phyloP scores from a whole-genome alignment of 2,888 invertebrate genomes.

The Eristalinus aeneus region DNA sequence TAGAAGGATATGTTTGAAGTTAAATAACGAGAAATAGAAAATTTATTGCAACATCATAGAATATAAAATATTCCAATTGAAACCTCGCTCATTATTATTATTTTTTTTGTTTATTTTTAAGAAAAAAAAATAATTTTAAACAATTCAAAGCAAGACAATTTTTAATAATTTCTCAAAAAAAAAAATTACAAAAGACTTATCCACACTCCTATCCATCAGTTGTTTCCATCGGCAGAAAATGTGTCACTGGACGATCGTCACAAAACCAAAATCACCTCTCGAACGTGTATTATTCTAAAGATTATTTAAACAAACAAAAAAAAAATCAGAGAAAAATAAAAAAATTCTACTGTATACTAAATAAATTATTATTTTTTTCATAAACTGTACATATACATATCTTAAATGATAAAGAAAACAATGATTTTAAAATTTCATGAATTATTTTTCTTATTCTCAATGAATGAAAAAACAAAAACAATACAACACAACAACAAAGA shows the following conservation, averaged over 20 bases:
- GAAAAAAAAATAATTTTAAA: constrained; percentile 35
- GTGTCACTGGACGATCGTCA: constrained; percentile 27
- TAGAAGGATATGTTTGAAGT: background rate
- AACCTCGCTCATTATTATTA: constrained; percentile 70
- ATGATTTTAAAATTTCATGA: background rate
- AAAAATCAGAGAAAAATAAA: constrained; percentile 7
- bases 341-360: constrained; percentile 38
- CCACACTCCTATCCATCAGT: background rate
- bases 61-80: constrained; percentile 64
- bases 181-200: constrained; percentile 8
- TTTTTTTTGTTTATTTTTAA: constrained; percentile 38
- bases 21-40: constrained; percentile 39
- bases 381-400: constrained; percentile 70
- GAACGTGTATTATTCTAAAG: constrained; percentile 57
- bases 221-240: background rate
- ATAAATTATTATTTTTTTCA: constrained; percentile 40
- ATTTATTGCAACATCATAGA: constrained; percentile 59
- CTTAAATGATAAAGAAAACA: constrained; percentile 57
- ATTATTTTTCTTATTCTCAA: constrained; percentile 48
- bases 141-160: constrained; percentile 3
- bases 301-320: constrained; percentile 10
- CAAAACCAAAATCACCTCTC: constrained; percentile 27
- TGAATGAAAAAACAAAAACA: background rate
- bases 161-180: background rate
- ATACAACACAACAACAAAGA: background rate